Percentiles rank a stretch among this genome's conserved stretches.
These are phyloP conservation scores for Heliconius sara DNA, from an alignment of 2,888 invertebrate species.

Conservation along the genomic window DNA sequence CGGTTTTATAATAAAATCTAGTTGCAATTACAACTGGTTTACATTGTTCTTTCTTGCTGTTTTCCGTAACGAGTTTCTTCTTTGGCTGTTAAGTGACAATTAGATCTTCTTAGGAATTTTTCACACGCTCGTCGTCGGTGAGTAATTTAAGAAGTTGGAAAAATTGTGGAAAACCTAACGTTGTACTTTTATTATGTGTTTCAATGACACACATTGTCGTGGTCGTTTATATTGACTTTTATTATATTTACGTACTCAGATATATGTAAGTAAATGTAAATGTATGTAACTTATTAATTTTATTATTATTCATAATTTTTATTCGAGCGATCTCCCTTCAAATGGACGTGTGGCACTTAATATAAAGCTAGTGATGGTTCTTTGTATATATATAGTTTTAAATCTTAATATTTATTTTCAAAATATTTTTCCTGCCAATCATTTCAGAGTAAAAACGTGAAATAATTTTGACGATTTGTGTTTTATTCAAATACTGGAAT, in stretches of 20 bases:
- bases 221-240: not conserved
- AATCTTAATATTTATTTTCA: not conserved
- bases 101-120: conserved; percentile 34
- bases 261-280: too few relatives aligned
- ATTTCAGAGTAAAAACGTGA: not conserved
- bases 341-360: not conserved
- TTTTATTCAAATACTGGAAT: not conserved
- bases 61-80: conserved; percentile 41
- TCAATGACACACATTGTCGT: not conserved
- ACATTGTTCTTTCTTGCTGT: conserved; percentile 41
- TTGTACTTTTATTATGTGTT: not conserved
- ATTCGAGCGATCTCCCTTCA: not conserved
- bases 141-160: conserved; percentile 36
- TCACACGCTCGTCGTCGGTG: conserved; percentile 40
- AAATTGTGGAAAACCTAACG: conserved; percentile 15
- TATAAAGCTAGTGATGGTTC: not conserved
- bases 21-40: conserved; percentile 42
- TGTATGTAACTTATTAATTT: not conserved
- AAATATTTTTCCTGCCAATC: not conserved
- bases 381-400: not conserved
- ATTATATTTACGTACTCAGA: not conserved
- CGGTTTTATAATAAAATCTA: conserved; percentile 42
- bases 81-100: conserved; percentile 34
- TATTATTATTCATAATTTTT: too few relatives aligned
- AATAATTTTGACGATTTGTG: not conserved